A percentile compares a stretch with the other conserved stretches of the same genome.
These are phyloP conservation scores for Portunus trituberculatus DNA, from an alignment of 1,140 invertebrate species.

Conservation along the genomic window DNA sequence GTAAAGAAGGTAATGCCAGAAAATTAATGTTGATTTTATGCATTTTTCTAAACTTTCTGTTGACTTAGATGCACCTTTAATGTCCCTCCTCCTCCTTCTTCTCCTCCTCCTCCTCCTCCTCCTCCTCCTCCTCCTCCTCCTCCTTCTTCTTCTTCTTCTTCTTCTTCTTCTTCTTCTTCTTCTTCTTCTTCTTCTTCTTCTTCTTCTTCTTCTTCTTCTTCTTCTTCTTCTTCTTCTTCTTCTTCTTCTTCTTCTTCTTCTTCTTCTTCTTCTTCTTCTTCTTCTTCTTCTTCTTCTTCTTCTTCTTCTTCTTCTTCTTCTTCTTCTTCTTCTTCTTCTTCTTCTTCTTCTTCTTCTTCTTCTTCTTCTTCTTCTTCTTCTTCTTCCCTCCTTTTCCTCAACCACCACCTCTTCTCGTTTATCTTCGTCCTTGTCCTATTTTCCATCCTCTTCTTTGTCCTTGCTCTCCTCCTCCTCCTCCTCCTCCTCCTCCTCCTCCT, in stretches of 20 bases:
- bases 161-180: neutral
- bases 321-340: neutral
- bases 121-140: neutral
- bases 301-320: neutral
- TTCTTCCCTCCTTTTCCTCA: neutral
- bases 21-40: too few relatives aligned
- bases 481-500: slow-evolving; percentile 16
- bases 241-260: neutral
- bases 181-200: neutral
- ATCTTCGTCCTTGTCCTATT: neutral
- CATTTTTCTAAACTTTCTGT: too few relatives aligned
- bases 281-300: neutral
- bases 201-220: neutral
- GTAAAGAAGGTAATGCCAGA: too few relatives aligned
- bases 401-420: neutral
- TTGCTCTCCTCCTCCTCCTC: neutral
- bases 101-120: neutral
- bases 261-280: neutral
- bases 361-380: too few relatives aligned
- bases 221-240: neutral
- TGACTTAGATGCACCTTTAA: too few relatives aligned
- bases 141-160: neutral
- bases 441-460: neutral
- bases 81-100: neutral
- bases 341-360: neutral